Base-by-base conservation (phyloP, 2,797 vertebrate genomes). In the Amblyopsis hoosieri region DNA sequence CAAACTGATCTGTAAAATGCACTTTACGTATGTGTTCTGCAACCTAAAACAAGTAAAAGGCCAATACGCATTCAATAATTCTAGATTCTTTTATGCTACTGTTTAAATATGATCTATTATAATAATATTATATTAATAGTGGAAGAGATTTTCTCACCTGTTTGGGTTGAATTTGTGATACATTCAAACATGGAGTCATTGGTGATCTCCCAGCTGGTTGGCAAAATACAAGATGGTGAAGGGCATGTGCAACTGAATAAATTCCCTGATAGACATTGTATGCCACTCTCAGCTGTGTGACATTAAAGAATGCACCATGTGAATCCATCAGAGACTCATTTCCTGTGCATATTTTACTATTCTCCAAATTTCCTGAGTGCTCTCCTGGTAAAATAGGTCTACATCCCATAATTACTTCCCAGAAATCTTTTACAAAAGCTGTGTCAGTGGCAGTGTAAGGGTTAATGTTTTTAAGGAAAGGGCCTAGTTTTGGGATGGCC, bases 221-320 rank as follows among this genome's bases (percentile, higher is more conserved):
- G 64, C 89, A 91, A 63, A 90, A 90, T 19, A 92, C 10, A 42
- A 89, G 70, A 15, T 80, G 69, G 57, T 94, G 92, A 23, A 23
- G 23, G 23, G 23, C 23, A 0, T 23, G 23, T 23, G 23, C 23
- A 23, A 23, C 23, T 23, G 53, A 94, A 23, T 23, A 23, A 23
- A 23, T 89, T 12, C 90, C 93, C 72, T 92, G 92, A 67, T 93
- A 90, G 5, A 94, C 93, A 70, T 92, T 93, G 54, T 93, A 93
- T 14, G 91, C 52, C 12, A 90, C 82, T 79, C 92, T 83, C 14
- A 94, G 75, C 61, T 94, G 71, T 61, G 87, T 83, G 54, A 92
- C 86, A 76, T 94, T 79, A 13, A 93, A 92, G 64, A 92, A 93
- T 13, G 53, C 67, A 66, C 88, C 23, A 65, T 83, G 69, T 13